These are phyloP conservation scores for Pterois miles DNA, from an alignment of 2,797 vertebrate species.

Conservation along the genomic window DNA sequence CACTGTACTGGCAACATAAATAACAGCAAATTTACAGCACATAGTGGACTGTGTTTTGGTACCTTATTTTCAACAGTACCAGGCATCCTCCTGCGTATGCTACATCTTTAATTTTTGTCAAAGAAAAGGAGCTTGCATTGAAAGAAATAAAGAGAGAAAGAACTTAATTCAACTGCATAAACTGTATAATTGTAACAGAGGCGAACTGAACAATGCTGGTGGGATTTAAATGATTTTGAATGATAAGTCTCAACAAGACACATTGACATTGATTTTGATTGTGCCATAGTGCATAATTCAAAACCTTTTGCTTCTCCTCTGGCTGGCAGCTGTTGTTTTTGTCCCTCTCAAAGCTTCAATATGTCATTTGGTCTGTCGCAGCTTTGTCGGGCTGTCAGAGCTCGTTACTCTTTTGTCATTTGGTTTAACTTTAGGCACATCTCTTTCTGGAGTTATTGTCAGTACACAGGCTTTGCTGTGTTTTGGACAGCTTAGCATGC, in stretches of 20 bases:
- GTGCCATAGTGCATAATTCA: slow-evolving; percentile 27
- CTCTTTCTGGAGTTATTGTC: slow-evolving; percentile 25
- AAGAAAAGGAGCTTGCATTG: slow-evolving; percentile 4
- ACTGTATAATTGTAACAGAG: background rate
- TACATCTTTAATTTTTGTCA: background rate
- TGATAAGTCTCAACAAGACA: background rate
- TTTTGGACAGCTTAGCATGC: slow-evolving; percentile 31
- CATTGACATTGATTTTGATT: slow-evolving; percentile 26
- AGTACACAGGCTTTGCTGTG: slow-evolving; percentile 2
- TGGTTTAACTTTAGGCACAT: slow-evolving; percentile 18
- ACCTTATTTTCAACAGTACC: background rate
- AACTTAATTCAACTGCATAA: background rate
- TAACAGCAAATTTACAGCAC: slow-evolving; percentile 67
- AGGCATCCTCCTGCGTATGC: slow-evolving; percentile 1
- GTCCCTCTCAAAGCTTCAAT: slow-evolving; percentile 4
- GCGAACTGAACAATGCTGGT: slow-evolving; percentile 8
- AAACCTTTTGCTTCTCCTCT: slow-evolving; percentile 3
- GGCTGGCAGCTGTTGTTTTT: background rate
- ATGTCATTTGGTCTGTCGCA: slow-evolving; percentile 28
- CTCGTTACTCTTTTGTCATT: slow-evolving; percentile 26
- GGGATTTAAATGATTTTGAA: background rate
- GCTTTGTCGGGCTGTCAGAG: slow-evolving; percentile 5
- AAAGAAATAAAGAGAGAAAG: background rate
- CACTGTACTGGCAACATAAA: slow-evolving; percentile 57
- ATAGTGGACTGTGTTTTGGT: slow-evolving; percentile 19